Conservation (phyloP, 2,797 vertebrate genomes). For the Heteromormyrus szaboi region DNA sequence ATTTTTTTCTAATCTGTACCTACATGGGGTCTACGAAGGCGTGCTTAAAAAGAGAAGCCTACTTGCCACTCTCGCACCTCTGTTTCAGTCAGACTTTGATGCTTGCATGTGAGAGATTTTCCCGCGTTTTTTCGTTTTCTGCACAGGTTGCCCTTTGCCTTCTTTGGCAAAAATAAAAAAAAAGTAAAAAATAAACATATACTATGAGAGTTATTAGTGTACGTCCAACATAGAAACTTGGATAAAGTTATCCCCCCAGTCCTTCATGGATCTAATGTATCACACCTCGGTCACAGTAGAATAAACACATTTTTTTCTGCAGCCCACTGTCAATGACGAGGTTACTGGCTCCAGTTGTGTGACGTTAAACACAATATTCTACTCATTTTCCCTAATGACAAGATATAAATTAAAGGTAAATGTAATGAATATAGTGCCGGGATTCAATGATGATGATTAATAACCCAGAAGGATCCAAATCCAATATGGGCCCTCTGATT, state of each 20-base stretch:
- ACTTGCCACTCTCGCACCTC: neutral
- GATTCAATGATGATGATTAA: constrained; percentile 67
- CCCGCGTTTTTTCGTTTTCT: neutral
- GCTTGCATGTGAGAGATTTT: neutral
- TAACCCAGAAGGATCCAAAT: constrained; percentile 67
- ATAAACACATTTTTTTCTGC: neutral
- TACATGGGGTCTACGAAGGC: neutral
- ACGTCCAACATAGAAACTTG: neutral
- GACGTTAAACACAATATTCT: constrained; percentile 41
- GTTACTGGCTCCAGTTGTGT: constrained; percentile 61
- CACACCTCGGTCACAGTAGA: neutral
- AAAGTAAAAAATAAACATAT: neutral
- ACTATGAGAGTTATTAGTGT: neutral
- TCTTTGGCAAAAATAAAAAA: neutral
- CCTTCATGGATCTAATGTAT: neutral
- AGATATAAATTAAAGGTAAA: constrained; percentile 40
- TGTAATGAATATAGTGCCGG: constrained; percentile 50
- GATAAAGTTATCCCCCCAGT: neutral
- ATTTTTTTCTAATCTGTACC: neutral
- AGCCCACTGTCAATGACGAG: constrained; percentile 49
- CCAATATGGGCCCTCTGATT: constrained; percentile 73
- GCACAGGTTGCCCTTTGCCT: neutral
- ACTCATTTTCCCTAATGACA: constrained; percentile 35
- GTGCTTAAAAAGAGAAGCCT: neutral
- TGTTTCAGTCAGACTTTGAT: neutral